Evolutionary conservation across 2,113 vertebrate genomes (phyloP), one percentile per base, ranked within the genome.

Genomic region (Nanorana parkeri): DNA sequence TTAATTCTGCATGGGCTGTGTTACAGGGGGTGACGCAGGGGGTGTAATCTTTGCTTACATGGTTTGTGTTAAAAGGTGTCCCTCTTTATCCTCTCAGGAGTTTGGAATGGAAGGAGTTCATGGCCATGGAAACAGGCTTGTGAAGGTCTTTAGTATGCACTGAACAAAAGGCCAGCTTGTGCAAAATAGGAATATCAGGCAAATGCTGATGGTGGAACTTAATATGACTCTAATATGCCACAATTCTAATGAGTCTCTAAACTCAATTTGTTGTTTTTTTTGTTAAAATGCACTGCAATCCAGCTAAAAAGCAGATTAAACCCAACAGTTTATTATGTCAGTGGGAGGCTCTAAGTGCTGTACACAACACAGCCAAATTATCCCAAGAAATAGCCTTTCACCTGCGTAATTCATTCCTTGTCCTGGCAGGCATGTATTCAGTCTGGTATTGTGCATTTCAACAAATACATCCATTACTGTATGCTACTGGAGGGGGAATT

Each of bases 321-420:
- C 58, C 52, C 28, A 56, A 63, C 60, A 67, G 69, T 82, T 74
- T 82, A 74, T 82, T 64, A 74, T 75, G 65, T 55, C 80, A 74
- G 80, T 52, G 19, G 79, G 71, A 74, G 61, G n/a, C 61, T 82
- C 69, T 75, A 82, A 82, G 58, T 82, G 80, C 61, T 56, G 60
- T 55, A 41, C 61, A 74, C 69, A 75, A 82, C 60, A 75, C 61
- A 66, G 66, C 60, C 60, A 74, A 82, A 82, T 82, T 82, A 82
- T 82, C 64, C 80, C 69, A 74, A 82, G 80, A 56, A 82, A 82
- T 74, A 82, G 69, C 69, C 80, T 82, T 82, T 82, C 71, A 67
- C 80, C 71, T 54, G 29, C 41, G 61, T 74, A 74, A 82, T 75
- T 66, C 71, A 67, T 74, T 74, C 29, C 47, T 26, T 75, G 80